Base-by-base conservation (phyloP, 2,113 vertebrate species). In the Aptenodytes forsteri region DNA sequence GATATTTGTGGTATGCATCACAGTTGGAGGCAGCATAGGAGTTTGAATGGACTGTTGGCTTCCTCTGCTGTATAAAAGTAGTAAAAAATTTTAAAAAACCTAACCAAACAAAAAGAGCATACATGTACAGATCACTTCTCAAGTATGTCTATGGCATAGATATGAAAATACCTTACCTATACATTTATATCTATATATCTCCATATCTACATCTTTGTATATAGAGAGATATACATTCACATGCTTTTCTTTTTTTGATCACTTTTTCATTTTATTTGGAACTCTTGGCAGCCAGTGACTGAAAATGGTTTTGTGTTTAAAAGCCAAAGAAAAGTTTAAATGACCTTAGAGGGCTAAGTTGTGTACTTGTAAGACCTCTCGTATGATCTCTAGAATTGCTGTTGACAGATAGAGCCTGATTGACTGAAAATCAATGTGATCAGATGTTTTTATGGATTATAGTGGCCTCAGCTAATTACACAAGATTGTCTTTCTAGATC, bases 371-470 rank as follows among this genome's bases (percentile, higher is more conserved):
- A 97, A 98, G 96, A 97, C 85, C 75, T 96, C 89, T 77, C 8
- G 16, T 89, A 97, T 91, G 96, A 98, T 97, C 56, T 47, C 92
- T 90, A 93, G 95, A 92, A 90, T 97, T 97, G 92, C n/a, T 58
- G 91, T 95, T 98, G 97, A 98, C 97, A 98, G 97, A 97, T 97
- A 98, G 95, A 95, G 96, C 90, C 95, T 98, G 98, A 98, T 89
- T 97, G 98, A 98, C 98, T 98, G 96, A 97, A 98, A 98, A 98
- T 98, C 98, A 97, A 98, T 98, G 94, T 98, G 98, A 98, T 98
- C 97, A 98, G 97, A 97, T 98, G 96, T 98, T 98, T 97, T 98
- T 98, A 98, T 98, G 98, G 98, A 98, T 98, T 98, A 98, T 97
- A 94, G 95, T 96, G 90, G 96, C 96, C 96, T 97, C 96, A 93